Conservation (phyloP, 2,113 vertebrate genomes). For the Candoia aspera region DNA sequence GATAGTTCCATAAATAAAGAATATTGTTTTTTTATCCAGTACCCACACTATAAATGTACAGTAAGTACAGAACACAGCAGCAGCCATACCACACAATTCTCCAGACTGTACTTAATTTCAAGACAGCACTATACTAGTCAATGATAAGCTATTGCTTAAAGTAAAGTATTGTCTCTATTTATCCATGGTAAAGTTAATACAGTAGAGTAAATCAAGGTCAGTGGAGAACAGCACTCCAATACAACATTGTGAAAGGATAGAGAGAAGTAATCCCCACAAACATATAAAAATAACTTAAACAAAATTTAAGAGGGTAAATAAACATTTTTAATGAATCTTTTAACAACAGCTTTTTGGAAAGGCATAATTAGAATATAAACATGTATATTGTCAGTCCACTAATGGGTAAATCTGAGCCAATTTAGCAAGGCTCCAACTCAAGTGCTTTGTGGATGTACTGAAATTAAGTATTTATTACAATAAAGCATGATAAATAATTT, state of each 20-base stretch:
- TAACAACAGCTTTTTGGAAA: not conserved
- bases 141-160: not conserved
- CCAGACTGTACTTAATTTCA: not conserved
- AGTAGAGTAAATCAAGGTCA: not conserved
- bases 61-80: not conserved
- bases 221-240: not conserved
- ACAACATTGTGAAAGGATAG: rapidly evolving
- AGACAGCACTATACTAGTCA: not conserved
- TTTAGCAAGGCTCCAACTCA: not conserved
- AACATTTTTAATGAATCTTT: rapidly evolving
- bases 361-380: rapidly evolving
- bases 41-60: not conserved
- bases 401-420: not conserved
- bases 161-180: not conserved
- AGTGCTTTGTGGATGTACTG: not conserved
- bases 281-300: not conserved
- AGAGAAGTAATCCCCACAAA: not conserved
- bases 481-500: not conserved
- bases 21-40: not conserved
- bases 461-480: not conserved
- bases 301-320: rapidly evolving
- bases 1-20: not conserved
- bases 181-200: not conserved
- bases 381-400: not conserved
- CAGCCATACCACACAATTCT: no score